Percentiles rank a stretch among this genome's conserved stretches.
phyloP scores from a whole-genome alignment of 2,113 vertebrate genomes.

The Peromyscus leucopus region DNA sequence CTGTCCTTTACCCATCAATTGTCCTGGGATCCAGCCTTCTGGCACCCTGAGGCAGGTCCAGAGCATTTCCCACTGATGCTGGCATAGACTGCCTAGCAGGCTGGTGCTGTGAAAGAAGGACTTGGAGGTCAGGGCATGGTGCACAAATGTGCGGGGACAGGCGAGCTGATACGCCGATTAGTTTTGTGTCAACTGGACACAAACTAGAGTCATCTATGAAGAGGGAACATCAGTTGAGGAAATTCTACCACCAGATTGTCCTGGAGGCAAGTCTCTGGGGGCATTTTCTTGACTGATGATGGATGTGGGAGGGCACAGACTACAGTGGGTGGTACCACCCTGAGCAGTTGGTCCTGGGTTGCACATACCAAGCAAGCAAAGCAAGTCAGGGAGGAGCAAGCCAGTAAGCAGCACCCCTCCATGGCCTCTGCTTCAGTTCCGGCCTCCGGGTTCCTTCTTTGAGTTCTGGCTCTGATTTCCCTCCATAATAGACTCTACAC shows the following conservation, averaged over 20 bases:
- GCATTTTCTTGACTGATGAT: neutral
- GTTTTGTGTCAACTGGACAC: neutral
- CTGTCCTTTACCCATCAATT: neutral
- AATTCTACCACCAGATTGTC: neutral
- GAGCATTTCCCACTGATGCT: neutral
- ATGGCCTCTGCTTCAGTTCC: neutral
- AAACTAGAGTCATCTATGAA: neutral
- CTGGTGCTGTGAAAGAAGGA: neutral
- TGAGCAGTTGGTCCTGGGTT: neutral
- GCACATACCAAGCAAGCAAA: neutral
- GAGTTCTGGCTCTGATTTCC: neutral
- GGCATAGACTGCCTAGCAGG: rapidly evolving
- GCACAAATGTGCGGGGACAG: rapidly evolving
- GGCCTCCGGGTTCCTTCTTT: neutral
- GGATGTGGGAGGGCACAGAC: neutral
- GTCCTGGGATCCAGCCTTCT: neutral
- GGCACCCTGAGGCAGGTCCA: neutral
- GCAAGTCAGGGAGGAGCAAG: neutral
- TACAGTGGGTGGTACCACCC: too few species aligned
- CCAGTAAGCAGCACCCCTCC: neutral
- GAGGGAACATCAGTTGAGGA: neutral
- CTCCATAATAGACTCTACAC: neutral
- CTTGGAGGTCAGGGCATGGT: too few species aligned
- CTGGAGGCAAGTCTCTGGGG: neutral
- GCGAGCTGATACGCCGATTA: neutral